Percentiles rank a stretch among this genome's conserved stretches.
phyloP scores from a whole-genome alignment of 2,797 vertebrate species.

The Schizopygopsis malacanthus region DNA sequence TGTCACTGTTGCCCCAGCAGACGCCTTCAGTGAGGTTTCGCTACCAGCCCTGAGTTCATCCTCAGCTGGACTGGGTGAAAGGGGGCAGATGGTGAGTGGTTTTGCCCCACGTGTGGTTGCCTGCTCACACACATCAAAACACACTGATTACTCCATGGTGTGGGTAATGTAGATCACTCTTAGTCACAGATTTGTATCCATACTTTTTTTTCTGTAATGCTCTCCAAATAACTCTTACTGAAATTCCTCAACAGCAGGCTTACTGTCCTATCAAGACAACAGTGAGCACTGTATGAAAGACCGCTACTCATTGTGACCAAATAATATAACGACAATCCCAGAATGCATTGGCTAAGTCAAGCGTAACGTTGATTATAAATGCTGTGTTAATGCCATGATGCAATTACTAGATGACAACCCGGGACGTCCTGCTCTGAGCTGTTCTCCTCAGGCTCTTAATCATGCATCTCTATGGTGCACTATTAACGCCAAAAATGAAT shows the following conservation, averaged over 20 bases:
- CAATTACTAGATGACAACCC: not conserved
- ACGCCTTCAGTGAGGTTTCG: slow-evolving; percentile 78
- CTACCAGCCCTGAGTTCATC: slow-evolving; percentile 78
- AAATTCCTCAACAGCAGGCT: slow-evolving; percentile 5
- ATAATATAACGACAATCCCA: not conserved
- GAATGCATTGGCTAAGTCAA: not conserved
- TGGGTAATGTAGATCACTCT: slow-evolving; percentile 24
- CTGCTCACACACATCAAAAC: slow-evolving; percentile 67
- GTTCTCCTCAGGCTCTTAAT: not conserved
- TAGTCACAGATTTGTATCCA: slow-evolving; percentile 13
- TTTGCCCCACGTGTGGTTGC: slow-evolving; percentile 61
- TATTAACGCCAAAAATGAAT: not conserved
- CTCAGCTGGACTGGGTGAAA: slow-evolving; percentile 66
- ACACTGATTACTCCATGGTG: slow-evolving; percentile 42
- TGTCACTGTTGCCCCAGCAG: slow-evolving; percentile 80
- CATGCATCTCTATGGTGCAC: not conserved
- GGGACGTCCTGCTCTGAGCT: not conserved
- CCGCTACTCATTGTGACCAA: not conserved
- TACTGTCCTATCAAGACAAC: not conserved
- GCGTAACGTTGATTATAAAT: not conserved
- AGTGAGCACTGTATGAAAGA: not conserved
- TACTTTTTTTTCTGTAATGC: not conserved
- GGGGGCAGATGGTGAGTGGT: slow-evolving; percentile 78
- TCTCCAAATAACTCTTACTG: not conserved
- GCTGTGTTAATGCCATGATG: not conserved